Conservation (phyloP, 35 echinoderm and acorn worm genomes). For the Apostichopus californicus region DNA sequence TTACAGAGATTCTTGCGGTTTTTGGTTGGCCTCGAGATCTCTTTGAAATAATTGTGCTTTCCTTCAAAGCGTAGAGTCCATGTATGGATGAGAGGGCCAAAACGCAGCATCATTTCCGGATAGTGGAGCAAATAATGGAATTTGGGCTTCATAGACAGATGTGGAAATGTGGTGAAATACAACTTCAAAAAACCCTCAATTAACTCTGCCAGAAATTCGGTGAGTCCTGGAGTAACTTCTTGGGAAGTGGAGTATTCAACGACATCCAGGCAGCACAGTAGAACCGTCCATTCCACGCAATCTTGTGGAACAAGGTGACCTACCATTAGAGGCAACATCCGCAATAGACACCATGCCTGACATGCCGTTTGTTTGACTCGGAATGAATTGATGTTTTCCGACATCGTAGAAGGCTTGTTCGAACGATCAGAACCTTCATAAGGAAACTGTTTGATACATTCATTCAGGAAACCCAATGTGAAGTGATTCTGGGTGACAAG, state of each 20-base stretch:
- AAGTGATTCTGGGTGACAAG: conserved; percentile 33
- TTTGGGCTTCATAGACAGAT: too few relatives aligned
- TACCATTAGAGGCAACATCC: conserved; percentile 62
- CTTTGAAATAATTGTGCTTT: too few relatives aligned
- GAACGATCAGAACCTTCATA: conserved; percentile 51
- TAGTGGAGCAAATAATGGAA: too few relatives aligned
- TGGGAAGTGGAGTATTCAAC: conserved; percentile 29
- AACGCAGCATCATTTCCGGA: too few relatives aligned
- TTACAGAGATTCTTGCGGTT: too few relatives aligned
- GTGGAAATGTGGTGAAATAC: too few relatives aligned
- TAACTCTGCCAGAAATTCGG: too few relatives aligned
- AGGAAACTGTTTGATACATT: conserved; percentile 41
- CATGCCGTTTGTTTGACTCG: conserved; percentile 43
- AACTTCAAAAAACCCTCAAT: too few relatives aligned
- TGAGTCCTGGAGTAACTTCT: conserved; percentile 7
- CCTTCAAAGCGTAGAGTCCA: too few relatives aligned
- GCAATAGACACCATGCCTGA: conserved; percentile 41
- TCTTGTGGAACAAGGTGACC: conserved; percentile 26
- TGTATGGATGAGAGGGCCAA: too few relatives aligned
- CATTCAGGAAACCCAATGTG: conserved; percentile 7
- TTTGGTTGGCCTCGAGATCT: too few relatives aligned
- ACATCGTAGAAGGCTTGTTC: conserved; percentile 48
- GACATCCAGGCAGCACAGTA: conserved; percentile 36
- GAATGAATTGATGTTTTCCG: neutral
- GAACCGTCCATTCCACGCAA: conserved; percentile 14